Evolutionary conservation across 2,888 invertebrate species (phyloP).

Genomic region (Drosophila histrio): DNA sequence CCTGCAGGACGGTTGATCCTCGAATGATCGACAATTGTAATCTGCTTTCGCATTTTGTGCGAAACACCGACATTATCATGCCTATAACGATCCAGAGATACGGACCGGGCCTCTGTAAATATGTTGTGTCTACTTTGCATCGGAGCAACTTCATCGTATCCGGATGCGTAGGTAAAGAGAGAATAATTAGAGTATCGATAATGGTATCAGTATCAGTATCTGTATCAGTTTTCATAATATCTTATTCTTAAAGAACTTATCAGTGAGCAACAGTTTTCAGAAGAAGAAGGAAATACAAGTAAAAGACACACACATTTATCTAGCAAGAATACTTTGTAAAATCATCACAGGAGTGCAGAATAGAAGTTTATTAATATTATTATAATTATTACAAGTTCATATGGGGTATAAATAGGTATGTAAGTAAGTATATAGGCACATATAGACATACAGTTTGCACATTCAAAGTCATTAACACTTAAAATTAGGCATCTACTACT

Average conservation of each 20-base stretch:
- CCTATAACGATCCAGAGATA: constrained; percentile 77
- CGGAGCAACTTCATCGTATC: constrained; percentile 40
- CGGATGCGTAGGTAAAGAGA: constrained; percentile 20
- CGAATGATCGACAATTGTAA: constrained; percentile 36
- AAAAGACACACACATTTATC: constrained; percentile 20
- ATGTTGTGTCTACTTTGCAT: constrained; percentile 58
- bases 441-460: constrained; percentile 27
- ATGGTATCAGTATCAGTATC: not conserved
- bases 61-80: not conserved
- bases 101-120: constrained; percentile 69
- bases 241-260: not conserved
- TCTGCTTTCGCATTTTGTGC: constrained; percentile 40
- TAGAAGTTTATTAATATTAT: constrained; percentile 69
- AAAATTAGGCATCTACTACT: constrained; percentile 32
- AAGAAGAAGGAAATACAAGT: constrained; percentile 1
- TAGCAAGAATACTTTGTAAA: constrained; percentile 45
- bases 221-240: not conserved
- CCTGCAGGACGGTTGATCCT: constrained; percentile 17
- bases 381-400: constrained; percentile 22
- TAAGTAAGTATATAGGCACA: constrained; percentile 10
- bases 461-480: constrained; percentile 41
- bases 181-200: constrained; percentile 2
- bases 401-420: constrained; percentile 14
- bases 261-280: not conserved
- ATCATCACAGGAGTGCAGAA: constrained; percentile 72